A percentile compares a stretch with the other conserved stretches of the same genome.
phyloP scores from a whole-genome alignment of 1,140 invertebrate species.

The Diprion similis region DNA sequence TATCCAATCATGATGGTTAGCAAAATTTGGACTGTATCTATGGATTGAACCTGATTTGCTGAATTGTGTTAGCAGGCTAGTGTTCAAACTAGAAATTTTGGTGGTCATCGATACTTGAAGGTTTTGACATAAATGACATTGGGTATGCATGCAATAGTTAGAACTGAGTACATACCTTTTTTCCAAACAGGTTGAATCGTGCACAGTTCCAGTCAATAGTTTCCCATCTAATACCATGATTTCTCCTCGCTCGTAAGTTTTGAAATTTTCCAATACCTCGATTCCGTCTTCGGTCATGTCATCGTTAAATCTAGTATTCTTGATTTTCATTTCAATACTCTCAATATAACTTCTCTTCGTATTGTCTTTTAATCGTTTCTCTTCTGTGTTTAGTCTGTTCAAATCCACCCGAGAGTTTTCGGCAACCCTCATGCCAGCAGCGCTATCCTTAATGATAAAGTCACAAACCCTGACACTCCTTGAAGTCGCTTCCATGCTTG shows the following conservation, averaged over 20 bases:
- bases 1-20: too few species aligned
- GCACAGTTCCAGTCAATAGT: slow-evolving; percentile 42
- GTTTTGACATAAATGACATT: too few species aligned
- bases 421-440: slow-evolving; percentile 61
- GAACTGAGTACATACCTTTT: too few species aligned
- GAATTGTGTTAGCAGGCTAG: too few species aligned
- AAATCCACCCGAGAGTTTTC: slow-evolving; percentile 51
- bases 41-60: too few species aligned
- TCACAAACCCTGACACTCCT: slow-evolving; percentile 42
- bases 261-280: slow-evolving; percentile 20
- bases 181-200: slow-evolving; percentile 24
- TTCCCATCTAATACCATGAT: slow-evolving; percentile 55
- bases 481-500: neutral
- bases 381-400: neutral
- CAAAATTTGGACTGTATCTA: too few species aligned
- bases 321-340: neutral
- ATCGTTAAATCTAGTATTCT: neutral
- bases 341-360: neutral
- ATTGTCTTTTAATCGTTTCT: neutral
- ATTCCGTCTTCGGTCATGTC: neutral
- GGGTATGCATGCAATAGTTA: too few species aligned
- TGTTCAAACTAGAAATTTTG: too few species aligned
- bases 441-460: slow-evolving; percentile 56
- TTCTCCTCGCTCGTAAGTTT: slow-evolving; percentile 54
- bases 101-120: too few species aligned